These are phyloP conservation scores for Drosophila ananassae DNA, from an alignment of 1,140 invertebrate species.

Conservation along the genomic window DNA sequence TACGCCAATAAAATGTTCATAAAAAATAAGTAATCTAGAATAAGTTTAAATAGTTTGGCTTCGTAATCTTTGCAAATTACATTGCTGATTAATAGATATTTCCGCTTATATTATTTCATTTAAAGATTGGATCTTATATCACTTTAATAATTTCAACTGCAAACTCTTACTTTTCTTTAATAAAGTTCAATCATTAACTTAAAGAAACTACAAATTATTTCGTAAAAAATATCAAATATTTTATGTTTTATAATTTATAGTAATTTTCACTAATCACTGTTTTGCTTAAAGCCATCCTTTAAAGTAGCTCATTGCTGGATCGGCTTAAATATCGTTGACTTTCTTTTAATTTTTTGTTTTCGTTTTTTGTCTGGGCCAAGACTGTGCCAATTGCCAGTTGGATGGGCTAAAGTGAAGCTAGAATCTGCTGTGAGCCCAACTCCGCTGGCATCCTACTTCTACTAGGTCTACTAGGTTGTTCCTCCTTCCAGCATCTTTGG, in stretches of 20 bases:
- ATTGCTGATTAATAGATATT: no score
- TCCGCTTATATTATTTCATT: no score
- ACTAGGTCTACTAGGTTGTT: not conserved
- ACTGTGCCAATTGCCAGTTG: conserved; percentile 49
- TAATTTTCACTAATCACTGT: not conserved
- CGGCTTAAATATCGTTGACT: conserved; percentile 62
- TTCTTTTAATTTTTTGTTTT: conserved; percentile 24
- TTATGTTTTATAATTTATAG: not conserved
- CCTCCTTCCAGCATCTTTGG: conserved; percentile 23
- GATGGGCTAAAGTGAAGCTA: conserved; percentile 1
- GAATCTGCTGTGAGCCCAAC: conserved; percentile 12
- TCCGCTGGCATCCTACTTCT: conserved; percentile 53
- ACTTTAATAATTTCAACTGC: not conserved
- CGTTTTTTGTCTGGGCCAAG: conserved; percentile 19
- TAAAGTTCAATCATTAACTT: not conserved
- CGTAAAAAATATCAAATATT: not conserved
- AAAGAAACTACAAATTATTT: not conserved
- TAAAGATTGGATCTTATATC: no score
- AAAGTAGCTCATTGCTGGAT: conserved; percentile 66
- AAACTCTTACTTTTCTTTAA: not conserved
- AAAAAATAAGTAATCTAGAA: not conserved
- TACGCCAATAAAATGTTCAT: not conserved
- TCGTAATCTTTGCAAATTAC: not conserved
- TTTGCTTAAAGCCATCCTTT: conserved; percentile 38
- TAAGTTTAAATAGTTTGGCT: no score